Percentiles rank a stretch among this genome's conserved stretches.
These are phyloP conservation scores for Lissocephala sabroskyi DNA, from an alignment of 2,888 invertebrate genomes.

Conservation along the genomic window DNA sequence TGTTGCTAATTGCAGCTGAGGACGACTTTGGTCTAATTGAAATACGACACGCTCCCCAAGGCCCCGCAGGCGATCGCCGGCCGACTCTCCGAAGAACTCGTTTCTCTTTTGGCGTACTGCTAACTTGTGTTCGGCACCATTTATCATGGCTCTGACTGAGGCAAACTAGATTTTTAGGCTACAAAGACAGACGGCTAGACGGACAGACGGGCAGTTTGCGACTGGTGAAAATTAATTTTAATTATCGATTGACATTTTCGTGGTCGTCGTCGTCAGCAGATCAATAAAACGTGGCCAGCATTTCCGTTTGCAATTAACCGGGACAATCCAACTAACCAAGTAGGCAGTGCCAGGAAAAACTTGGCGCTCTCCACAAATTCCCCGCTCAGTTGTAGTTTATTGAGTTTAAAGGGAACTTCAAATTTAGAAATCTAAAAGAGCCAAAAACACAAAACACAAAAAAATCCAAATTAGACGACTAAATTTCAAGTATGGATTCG, in stretches of 20 bases:
- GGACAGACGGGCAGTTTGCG: background rate
- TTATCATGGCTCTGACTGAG: conserved; percentile 55
- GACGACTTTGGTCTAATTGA: conserved; percentile 58
- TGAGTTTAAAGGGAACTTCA: too few species aligned
- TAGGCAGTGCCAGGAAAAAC: background rate
- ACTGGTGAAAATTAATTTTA: conserved; percentile 48
- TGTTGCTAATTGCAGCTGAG: conserved; percentile 55
- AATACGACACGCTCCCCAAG: conserved; percentile 43
- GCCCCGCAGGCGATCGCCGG: conserved; percentile 12
- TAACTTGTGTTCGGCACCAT: conserved; percentile 56
- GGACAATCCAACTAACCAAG: too few species aligned
- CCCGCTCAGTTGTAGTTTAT: too few species aligned
- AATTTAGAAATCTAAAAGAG: too few species aligned
- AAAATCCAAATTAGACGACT: too few species aligned
- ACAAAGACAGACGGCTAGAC: conserved; percentile 9
- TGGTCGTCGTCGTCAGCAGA: conserved; percentile 7
- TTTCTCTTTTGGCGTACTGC: conserved; percentile 55
- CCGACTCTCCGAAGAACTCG: conserved; percentile 34
- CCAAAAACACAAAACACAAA: too few species aligned
- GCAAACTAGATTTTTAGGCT: conserved; percentile 45
- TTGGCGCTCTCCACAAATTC: too few species aligned
- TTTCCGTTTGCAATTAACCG: conserved; percentile 26
- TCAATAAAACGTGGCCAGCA: conserved; percentile 37
- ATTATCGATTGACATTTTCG: conserved; percentile 38
- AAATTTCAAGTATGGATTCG: too few species aligned